A percentile compares a stretch with the other conserved stretches of the same genome.
Evolutionary conservation across 2,797 vertebrate species (phyloP).

Genomic region (Characodon lateralis): DNA sequence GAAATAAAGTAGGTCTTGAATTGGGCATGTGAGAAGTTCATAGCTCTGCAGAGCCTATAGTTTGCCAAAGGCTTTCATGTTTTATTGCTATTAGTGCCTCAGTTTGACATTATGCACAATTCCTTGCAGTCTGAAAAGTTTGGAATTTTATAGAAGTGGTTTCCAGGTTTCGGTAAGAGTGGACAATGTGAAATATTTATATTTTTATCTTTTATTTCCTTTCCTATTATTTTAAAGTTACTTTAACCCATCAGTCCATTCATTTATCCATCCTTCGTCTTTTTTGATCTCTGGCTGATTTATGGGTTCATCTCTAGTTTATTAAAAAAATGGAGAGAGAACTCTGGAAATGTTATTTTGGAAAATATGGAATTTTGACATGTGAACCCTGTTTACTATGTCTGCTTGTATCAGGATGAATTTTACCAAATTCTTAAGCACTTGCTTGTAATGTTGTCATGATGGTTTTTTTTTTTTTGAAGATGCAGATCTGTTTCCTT

Average conservation of each 20-base stretch:
- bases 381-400: neutral
- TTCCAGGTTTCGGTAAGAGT: neutral
- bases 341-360: neutral
- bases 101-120: neutral
- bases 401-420: conserved; percentile 35
- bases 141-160: neutral
- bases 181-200: neutral
- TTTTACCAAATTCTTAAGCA: conserved; percentile 35
- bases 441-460: neutral
- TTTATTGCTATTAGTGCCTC: conserved; percentile 1
- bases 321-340: neutral
- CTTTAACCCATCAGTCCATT: too few relatives aligned
- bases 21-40: conserved; percentile 23
- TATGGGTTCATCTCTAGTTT: neutral
- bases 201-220: neutral
- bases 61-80: conserved; percentile 57
- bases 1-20: conserved; percentile 44
- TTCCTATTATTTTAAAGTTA: neutral
- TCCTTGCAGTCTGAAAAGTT: neutral
- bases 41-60: conserved; percentile 50
- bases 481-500: conserved; percentile 59
- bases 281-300: too few relatives aligned
- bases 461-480: neutral
- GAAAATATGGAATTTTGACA: neutral
- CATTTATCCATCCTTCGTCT: too few relatives aligned